Evolutionary conservation across 2,888 invertebrate species (phyloP).

Genomic region (Leptinotarsa juncta): DNA sequence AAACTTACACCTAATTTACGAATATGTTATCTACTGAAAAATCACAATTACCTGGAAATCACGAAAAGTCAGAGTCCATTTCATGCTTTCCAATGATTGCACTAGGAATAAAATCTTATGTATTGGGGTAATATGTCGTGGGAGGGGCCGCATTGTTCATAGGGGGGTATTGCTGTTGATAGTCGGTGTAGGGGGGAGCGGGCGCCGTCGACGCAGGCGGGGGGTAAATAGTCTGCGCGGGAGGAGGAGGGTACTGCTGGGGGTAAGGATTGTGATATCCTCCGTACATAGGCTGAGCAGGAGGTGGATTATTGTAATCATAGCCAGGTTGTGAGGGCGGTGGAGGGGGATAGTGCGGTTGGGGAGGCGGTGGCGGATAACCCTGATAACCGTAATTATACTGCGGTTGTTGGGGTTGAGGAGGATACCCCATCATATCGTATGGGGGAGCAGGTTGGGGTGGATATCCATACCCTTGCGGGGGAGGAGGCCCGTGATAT

Average conservation of each 20-base stretch:
- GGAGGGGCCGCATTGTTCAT: slow-evolving; percentile 46
- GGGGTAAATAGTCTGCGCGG: slow-evolving; percentile 49
- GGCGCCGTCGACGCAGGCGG: slow-evolving; percentile 48
- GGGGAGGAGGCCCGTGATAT: slow-evolving; percentile 51
- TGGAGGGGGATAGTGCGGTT: slow-evolving; percentile 48
- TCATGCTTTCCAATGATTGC: slow-evolving; percentile 6
- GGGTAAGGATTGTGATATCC: slow-evolving; percentile 58
- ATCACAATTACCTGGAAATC: neutral
- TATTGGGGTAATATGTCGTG: slow-evolving; percentile 53
- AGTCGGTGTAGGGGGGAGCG: slow-evolving; percentile 56
- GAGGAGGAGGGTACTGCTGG: slow-evolving; percentile 57
- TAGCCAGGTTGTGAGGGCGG: slow-evolving; percentile 46
- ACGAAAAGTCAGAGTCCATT: neutral
- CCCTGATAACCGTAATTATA: slow-evolving; percentile 59
- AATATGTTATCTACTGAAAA: no score
- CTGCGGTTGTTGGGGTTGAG: slow-evolving; percentile 53
- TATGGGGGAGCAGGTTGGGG: slow-evolving; percentile 60
- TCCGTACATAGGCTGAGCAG: slow-evolving; percentile 49
- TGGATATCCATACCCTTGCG: slow-evolving; percentile 58
- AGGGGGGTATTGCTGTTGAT: slow-evolving; percentile 54
- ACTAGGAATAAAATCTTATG: slow-evolving; percentile 42
- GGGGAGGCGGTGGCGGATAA: slow-evolving; percentile 55
- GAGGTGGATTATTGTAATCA: slow-evolving; percentile 41
- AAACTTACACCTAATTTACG: no score
- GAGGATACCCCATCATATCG: slow-evolving; percentile 60